Evolutionary conservation across 2,888 invertebrate species (phyloP).

Genomic region (Drosophila hamatofila): DNA sequence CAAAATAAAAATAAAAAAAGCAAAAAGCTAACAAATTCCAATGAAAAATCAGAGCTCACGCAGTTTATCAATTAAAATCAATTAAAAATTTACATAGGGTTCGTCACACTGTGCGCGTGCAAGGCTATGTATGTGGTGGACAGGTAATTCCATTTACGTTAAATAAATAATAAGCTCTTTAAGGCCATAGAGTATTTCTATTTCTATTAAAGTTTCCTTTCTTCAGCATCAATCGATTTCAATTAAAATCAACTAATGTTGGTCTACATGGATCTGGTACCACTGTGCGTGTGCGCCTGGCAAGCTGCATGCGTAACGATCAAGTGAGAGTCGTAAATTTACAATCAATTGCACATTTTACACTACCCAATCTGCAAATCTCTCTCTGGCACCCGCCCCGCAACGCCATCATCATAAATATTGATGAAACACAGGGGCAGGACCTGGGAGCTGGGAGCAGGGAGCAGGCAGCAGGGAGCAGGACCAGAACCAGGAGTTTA

Average conservation of each 20-base stretch:
- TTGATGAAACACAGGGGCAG: constrained; percentile 48
- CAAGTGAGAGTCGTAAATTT: constrained; percentile 46
- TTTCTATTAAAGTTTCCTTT: neutral
- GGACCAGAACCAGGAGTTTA: constrained; percentile 8
- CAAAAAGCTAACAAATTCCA: neutral
- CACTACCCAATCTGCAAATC: constrained; percentile 45
- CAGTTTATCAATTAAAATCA: neutral
- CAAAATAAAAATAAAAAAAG: neutral
- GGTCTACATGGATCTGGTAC: constrained; percentile 26
- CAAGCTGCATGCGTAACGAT: constrained; percentile 18
- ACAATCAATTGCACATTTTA: constrained; percentile 63
- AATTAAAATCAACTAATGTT: constrained; percentile 31
- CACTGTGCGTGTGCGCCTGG: constrained; percentile 28
- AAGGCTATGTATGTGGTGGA: neutral
- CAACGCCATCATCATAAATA: constrained; percentile 68
- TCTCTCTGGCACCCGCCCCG: constrained; percentile 22
- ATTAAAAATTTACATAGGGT: neutral
- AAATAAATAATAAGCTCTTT: neutral
- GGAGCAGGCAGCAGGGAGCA: neutral
- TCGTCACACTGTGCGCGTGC: neutral
- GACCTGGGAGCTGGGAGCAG: neutral
- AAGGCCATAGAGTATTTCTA: neutral
- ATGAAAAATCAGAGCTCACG: neutral
- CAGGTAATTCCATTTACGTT: neutral
- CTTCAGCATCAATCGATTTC: neutral